These are phyloP conservation scores for Augiades crinisus DNA, from an alignment of 2,888 invertebrate species.

Conservation along the genomic window DNA sequence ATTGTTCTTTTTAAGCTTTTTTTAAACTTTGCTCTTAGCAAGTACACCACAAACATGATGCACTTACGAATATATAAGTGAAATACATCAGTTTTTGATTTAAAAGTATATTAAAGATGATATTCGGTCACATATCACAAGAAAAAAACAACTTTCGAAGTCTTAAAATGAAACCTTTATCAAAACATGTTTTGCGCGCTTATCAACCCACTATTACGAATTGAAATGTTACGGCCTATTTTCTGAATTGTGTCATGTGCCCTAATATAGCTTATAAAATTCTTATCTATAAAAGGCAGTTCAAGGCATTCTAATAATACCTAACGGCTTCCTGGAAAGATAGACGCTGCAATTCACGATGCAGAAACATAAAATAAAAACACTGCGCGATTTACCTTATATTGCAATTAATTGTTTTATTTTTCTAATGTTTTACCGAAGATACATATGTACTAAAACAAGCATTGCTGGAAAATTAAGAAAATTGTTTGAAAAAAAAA, in stretches of 20 bases:
- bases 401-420: not conserved
- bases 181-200: not conserved
- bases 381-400: not conserved
- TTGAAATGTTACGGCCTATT: not conserved
- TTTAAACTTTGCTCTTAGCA: no score
- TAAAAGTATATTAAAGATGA: no score
- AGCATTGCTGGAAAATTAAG: no score
- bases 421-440: not conserved
- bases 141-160: no score
- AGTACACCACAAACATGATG: no score
- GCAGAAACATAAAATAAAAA: not conserved
- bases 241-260: conserved; percentile 1
- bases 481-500: not conserved
- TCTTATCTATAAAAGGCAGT: not conserved
- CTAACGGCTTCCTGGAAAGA: not conserved
- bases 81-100: no score
- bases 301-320: not conserved
- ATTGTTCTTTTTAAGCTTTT: no score
- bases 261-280: not conserved
- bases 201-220: not conserved
- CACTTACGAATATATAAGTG: no score
- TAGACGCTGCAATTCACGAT: not conserved
- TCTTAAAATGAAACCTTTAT: not conserved
- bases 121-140: no score
- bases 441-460: not conserved